Evolutionary conservation across 2,888 invertebrate genomes (phyloP).

Genomic region (Agonum fuliginosum): DNA sequence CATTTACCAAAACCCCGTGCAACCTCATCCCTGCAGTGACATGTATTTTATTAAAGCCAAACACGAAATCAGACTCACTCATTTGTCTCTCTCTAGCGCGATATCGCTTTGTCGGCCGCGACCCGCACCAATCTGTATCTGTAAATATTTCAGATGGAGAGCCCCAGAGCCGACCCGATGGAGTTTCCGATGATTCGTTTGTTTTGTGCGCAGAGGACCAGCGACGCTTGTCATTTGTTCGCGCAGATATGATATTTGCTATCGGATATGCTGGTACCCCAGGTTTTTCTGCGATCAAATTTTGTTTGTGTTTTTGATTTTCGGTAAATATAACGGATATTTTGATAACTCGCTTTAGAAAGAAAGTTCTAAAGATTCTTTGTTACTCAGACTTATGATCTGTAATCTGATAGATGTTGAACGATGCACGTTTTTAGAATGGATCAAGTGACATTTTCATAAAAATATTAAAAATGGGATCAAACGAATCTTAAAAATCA

Average conservation of each 20-base stretch:
- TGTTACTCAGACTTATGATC: too few relatives aligned
- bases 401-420: too few relatives aligned
- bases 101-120: background rate
- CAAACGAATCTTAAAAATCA: too few relatives aligned
- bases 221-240: slow-evolving; percentile 35
- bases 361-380: too few relatives aligned
- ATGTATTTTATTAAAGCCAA: too few relatives aligned
- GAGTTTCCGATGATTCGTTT: slow-evolving; percentile 50
- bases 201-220: slow-evolving; percentile 12
- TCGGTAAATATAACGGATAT: slow-evolving; percentile 49
- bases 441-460: too few relatives aligned
- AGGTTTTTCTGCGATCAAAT: slow-evolving; percentile 38
- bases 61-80: too few relatives aligned
- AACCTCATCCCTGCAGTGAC: too few relatives aligned
- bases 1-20: too few relatives aligned
- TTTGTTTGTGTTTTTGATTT: slow-evolving; percentile 56
- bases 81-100: background rate
- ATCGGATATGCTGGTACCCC: slow-evolving; percentile 53
- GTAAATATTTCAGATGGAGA: slow-evolving; percentile 50
- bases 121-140: slow-evolving; percentile 51
- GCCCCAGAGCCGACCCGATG: background rate
- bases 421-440: too few relatives aligned
- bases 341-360: slow-evolving; percentile 30
- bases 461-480: too few relatives aligned
- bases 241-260: slow-evolving; percentile 52